Evolutionary conservation across 2,113 vertebrate species (phyloP), one percentile per base, ranked within the genome.

Genomic region (Canis aureus): DNA sequence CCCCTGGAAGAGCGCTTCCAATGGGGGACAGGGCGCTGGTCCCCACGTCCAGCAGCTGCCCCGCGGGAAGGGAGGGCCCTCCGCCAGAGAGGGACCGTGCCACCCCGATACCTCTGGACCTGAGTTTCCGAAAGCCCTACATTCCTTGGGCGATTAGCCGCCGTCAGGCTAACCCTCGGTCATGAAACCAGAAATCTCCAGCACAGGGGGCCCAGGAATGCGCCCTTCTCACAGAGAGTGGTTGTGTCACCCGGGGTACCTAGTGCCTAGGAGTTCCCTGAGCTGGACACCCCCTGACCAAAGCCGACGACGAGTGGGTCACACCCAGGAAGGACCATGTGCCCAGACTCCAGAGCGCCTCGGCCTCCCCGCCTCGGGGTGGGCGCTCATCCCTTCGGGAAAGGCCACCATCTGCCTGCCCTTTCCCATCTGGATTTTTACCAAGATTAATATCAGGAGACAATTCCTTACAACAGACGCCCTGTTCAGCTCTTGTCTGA

Each of bases 301-400:
- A 55, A 67, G 43, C 69, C 73, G 12, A 35, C 43, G 9, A 1
- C 20, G 9, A 5, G 22, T 29, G 19, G 15, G 12, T 8, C 15
- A 1, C 0, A 4, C 69, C 4, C 0, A 4, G 38, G 38, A 11
- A 4, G 38, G 38, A 11, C 60, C 55, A 0, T 13, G 29, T 0
- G 38, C 81, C 60, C 17, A 17, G 5, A 0, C 13, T 0, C 0
- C 1, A 20, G 35, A 17, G 43, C 0, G 0, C 38, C 49, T 5
- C 8, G 0, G 32, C 11, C 49, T 8, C 35, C 38, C 20, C 4
- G 0, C 59, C 5, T 0, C 0, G 0, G 67, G 64, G 16, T 15
- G 11, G 20, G 0, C 1, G 3, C 51, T 59, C n/a, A 0, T 0
- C 25, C 29, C 23, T 38, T 3, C 2, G 4, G 0, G 0, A 16